Evolutionary conservation across 2,113 vertebrate genomes (phyloP), one percentile per base, ranked within the genome.

Genomic region (Larimichthys crocea): DNA sequence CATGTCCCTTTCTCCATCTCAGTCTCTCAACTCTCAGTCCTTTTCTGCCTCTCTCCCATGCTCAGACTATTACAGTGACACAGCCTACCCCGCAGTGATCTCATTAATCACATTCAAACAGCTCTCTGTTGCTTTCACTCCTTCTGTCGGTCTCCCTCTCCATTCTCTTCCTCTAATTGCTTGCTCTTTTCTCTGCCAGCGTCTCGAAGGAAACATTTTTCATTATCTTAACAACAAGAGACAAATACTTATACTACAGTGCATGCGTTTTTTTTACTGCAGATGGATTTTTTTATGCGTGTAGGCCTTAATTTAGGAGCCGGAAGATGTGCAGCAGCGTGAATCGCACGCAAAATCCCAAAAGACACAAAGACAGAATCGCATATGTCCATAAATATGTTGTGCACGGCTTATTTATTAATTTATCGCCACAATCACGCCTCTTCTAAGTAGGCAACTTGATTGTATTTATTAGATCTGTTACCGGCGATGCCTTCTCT

Each of bases 51-150:
- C 86, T 82, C 85, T 68, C 64, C 53, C 61, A 63, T 44, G 76
- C 87, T 79, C 75, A 81, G 82, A 86, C 88, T 89, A 82, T 90
- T 94, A 83, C 88, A 90, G 85, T 92, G 91, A 90, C 90, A 90
- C 85, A 77, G 89, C 79, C 88, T 86, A 88, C 90, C 91, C 94
- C 71, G 90, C 94, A 91, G 91, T 94, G 92, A 95, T 94, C 91
- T 94, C 91, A 94, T 94, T 94, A 93, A 93, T 91, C 90, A 92
- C 92, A 93, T 94, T 92, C 93, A 91, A 90, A 93, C 90, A 82
- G 84, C 73, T 83, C 85, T 82, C 88, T 67, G 74, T 89, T 82
- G 70, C 82, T 76, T 67, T 82, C 85, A 53, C 84, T 52, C 83
- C 68, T 62, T 81, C 85, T 42, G 24, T 82, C 84, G 53, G 59